Conservation (phyloP, 2,797 vertebrate genomes). For the Epinephelus awoara region DNA sequence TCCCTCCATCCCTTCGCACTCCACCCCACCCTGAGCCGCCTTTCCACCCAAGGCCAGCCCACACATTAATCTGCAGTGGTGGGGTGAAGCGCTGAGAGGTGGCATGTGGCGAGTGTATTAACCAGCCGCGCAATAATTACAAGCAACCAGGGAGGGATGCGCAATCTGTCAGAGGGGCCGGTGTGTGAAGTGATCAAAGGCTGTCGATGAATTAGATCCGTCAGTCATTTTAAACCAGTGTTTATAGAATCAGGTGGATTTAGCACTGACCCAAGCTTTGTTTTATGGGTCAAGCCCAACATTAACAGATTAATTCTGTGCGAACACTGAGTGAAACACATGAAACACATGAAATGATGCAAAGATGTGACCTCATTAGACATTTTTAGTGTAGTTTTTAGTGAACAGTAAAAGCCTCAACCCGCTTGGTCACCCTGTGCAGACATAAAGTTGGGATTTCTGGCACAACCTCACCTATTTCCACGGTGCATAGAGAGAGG, state of each 20-base stretch:
- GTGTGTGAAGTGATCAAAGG: slow-evolving; percentile 19
- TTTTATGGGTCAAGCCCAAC: slow-evolving; percentile 13
- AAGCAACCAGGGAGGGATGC: slow-evolving; percentile 38
- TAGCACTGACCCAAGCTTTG: neutral
- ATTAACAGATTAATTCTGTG: neutral
- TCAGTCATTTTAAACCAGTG: neutral
- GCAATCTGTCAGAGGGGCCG: slow-evolving; percentile 29
- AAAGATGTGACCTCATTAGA: neutral
- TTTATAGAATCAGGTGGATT: neutral
- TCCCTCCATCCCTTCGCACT: slow-evolving; percentile 6
- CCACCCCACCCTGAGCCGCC: slow-evolving; percentile 48
- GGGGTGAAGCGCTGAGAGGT: slow-evolving; percentile 38
- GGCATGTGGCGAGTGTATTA: slow-evolving; percentile 69
- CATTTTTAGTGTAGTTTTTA: neutral
- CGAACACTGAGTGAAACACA: too few species aligned
- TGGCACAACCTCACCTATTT: neutral
- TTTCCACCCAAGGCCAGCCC: slow-evolving; percentile 56
- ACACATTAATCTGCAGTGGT: slow-evolving; percentile 73
- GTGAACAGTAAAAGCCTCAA: neutral
- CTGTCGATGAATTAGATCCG: neutral
- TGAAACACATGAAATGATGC: neutral
- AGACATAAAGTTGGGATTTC: neutral
- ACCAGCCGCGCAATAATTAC: slow-evolving; percentile 62
- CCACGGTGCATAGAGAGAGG: neutral
- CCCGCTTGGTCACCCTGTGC: neutral